A percentile compares a stretch with the other conserved stretches of the same genome.
Conservation (phyloP, 1,140 invertebrate species). For the Andrena cerasifolii region DNA sequence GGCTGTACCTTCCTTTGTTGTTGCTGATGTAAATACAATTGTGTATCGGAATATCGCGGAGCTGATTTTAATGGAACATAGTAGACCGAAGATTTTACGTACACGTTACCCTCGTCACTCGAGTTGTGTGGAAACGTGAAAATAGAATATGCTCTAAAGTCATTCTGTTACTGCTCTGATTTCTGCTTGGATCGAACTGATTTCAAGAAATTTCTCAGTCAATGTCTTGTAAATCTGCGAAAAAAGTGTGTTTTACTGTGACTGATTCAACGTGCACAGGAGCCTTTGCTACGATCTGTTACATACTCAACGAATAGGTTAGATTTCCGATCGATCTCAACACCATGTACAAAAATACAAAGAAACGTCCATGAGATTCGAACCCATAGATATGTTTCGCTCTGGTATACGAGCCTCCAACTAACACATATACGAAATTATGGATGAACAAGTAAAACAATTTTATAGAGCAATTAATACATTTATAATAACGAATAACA, state of each 20-base stretch:
- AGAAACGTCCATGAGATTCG: constrained; percentile 19
- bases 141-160: constrained; percentile 74
- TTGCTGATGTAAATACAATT: constrained; percentile 75
- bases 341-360: constrained; percentile 25
- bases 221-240: constrained; percentile 22
- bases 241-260: constrained; percentile 31
- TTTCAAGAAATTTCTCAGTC: constrained; percentile 52
- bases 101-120: constrained; percentile 49
- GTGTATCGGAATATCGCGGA: constrained; percentile 55
- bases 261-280: constrained; percentile 26
- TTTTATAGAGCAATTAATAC: neutral
- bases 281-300: constrained; percentile 13
- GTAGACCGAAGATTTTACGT: constrained; percentile 56
- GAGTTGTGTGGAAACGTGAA: constrained; percentile 52
- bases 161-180: constrained; percentile 65
- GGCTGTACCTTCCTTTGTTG: constrained; percentile 82
- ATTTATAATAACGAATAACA: neutral
- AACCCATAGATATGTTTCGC: constrained; percentile 7
- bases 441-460: neutral
- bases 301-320: constrained; percentile 53
- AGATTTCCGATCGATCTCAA: constrained; percentile 37
- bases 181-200: constrained; percentile 59
- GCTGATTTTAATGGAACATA: constrained; percentile 56
- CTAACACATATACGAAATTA: constrained; percentile 14
- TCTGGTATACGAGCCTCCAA: neutral